A percentile compares a stretch with the other conserved stretches of the same genome.
Conservation (phyloP, 2,113 vertebrate species). For the Nicator chloris region DNA sequence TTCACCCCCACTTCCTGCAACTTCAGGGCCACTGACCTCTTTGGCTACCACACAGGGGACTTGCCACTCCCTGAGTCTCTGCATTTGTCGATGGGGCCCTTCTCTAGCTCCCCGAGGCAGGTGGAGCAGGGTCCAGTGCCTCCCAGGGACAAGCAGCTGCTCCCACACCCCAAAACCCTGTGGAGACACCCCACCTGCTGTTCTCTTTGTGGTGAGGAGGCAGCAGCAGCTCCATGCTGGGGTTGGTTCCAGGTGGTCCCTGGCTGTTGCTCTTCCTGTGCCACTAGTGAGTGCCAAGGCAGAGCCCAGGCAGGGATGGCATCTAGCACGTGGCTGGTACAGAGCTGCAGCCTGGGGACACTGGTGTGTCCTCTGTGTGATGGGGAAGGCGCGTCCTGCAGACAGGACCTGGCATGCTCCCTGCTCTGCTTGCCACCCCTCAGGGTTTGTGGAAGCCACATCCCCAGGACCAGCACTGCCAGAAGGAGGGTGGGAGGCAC, state of each 20-base stretch:
- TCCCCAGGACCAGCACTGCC: not conserved
- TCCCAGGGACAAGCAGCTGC: rapidly evolving
- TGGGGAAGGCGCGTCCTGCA: not conserved
- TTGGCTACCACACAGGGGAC: not conserved
- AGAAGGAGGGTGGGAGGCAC: not conserved
- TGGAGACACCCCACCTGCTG: not conserved
- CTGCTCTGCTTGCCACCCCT: not conserved
- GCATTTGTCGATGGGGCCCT: rapidly evolving
- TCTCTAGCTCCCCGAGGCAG: not conserved
- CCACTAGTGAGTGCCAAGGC: not conserved
- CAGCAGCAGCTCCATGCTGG: not conserved
- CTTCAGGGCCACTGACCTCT: not conserved
- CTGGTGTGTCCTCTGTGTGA: not conserved
- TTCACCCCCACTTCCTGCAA: not conserved
- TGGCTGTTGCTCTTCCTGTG: not conserved
- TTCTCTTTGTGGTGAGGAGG: not conserved
- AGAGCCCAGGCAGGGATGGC: not conserved
- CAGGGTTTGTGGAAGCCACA: not conserved
- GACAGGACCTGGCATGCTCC: not conserved
- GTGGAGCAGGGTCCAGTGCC: not conserved
- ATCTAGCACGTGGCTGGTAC: rapidly evolving
- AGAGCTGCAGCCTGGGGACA: not conserved
- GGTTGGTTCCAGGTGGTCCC: not conserved
- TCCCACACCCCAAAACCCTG: not conserved
- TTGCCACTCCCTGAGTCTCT: not conserved